A percentile compares a stretch with the other conserved stretches of the same genome.
phyloP scores from a whole-genome alignment of 2,888 invertebrate species.

The Crocallis elinguaria region DNA sequence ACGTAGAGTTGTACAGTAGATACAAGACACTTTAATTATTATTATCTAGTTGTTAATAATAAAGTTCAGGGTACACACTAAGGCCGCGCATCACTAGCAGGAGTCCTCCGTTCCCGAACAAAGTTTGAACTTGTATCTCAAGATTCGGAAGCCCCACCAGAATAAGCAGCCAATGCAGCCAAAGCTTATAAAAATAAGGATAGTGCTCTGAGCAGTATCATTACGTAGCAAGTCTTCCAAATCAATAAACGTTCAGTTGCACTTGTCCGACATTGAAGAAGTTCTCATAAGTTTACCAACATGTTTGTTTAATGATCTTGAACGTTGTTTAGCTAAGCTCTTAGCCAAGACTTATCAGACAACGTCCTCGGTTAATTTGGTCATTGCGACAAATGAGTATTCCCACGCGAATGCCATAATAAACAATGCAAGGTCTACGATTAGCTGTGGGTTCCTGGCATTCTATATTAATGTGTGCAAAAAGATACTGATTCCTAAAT shows the following conservation, averaged over 20 bases:
- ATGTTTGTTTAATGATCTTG: slow-evolving; percentile 20
- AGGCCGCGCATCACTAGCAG: too few relatives aligned
- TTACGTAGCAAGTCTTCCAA: too few relatives aligned
- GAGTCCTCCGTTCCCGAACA: too few relatives aligned
- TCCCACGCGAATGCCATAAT: slow-evolving; percentile 15
- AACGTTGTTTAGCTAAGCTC: slow-evolving; percentile 11
- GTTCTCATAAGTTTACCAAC: slow-evolving; percentile 15
- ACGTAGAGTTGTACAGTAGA: too few relatives aligned
- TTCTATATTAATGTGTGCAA: slow-evolving; percentile 12
- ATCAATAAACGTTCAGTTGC: not conserved
- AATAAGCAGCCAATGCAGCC: too few relatives aligned
- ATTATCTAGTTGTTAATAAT: too few relatives aligned
- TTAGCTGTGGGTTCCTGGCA: slow-evolving; percentile 24
- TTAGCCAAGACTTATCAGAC: slow-evolving; percentile 11
- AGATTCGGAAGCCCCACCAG: too few relatives aligned
- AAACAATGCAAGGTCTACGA: slow-evolving; percentile 19
- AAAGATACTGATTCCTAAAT: not conserved
- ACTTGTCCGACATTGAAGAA: slow-evolving; percentile 6
- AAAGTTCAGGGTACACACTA: too few relatives aligned
- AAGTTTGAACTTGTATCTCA: too few relatives aligned
- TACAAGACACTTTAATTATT: too few relatives aligned
- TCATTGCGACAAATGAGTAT: slow-evolving; percentile 25
- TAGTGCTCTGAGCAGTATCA: too few relatives aligned
- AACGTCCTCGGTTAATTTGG: slow-evolving; percentile 23
- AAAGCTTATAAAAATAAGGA: too few relatives aligned